phyloP scores from a whole-genome alignment of 2,797 vertebrate genomes.

The Poeciliopsis gracilis region DNA sequence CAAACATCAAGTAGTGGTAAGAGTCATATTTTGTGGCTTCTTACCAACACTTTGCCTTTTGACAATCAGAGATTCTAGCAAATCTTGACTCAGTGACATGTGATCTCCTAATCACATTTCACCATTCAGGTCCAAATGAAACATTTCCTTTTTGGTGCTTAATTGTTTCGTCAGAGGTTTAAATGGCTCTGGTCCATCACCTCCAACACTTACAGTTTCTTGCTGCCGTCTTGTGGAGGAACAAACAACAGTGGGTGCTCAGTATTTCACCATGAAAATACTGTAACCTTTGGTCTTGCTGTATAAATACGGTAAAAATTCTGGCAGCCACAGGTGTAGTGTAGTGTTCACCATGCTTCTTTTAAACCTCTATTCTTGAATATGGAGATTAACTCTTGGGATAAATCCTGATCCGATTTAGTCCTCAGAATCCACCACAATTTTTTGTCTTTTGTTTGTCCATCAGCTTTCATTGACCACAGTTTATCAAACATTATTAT shows the following conservation, averaged over 20 bases:
- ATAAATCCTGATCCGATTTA: no score
- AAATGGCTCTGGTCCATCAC: slow-evolving; percentile 17
- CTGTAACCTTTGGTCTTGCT: no score
- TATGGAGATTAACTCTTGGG: no score
- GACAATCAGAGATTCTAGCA: not conserved
- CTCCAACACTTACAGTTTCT: slow-evolving; percentile 7
- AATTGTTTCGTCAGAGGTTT: slow-evolving; percentile 6
- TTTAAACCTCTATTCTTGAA: no score
- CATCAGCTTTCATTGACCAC: no score
- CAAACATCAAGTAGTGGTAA: not conserved
- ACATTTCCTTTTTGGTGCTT: not conserved
- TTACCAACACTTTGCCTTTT: not conserved
- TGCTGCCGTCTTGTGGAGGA: not conserved
- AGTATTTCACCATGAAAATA: no score
- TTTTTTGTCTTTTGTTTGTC: no score
- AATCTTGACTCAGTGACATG: not conserved
- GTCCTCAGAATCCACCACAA: no score
- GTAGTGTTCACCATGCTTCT: no score
- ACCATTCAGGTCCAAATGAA: not conserved
- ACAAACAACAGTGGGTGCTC: not conserved
- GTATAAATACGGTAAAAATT: no score
- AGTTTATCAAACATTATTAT: no score
- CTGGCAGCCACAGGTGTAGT: no score
- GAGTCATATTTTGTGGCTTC: not conserved
- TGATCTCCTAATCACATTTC: not conserved